Evolutionary conservation across 2,888 invertebrate species (phyloP), one percentile per base, ranked within the genome.

Genomic region (Ochropleura leucogaster): DNA sequence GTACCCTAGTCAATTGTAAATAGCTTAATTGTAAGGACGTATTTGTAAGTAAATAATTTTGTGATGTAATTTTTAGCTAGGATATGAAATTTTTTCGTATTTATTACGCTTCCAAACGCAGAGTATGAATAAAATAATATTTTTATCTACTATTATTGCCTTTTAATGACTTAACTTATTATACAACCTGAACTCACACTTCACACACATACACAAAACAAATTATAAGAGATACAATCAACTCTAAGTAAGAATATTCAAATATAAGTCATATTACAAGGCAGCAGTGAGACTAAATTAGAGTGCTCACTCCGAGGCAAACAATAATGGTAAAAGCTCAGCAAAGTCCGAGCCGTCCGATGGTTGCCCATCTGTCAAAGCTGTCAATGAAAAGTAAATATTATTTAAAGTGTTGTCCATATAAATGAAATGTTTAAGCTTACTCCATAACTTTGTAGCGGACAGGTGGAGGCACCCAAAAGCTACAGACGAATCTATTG

Each of bases 1-100:
- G 94, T 96, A 96, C 95, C 95, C 96, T 96, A 96, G 96, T 96
- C 96, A 96, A 96, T 96, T 96, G 96, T 96, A 96, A 93, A 96
- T 96, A 96, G 84, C 84, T 92, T 90, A 90, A 84, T 87, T 87
- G 68, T 92, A 92, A 91, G 89, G 92, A 90, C 30, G 70, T 91
- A 87, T 89, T 89, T 86, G 82, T 94, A 95, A 94, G 93, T 93
- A 93, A 92, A 94, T 94, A 94, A 95, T 94, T 91, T 95, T 96
- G 96, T 96, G 96, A 96, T 96, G 95, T 96, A 95, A 94, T 92
- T 92, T 93, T 94, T 95, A 96, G 94, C 89, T 96, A 96, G 95
- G 93, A 91, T 93, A 93, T 92, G 90, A 94, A 95, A 92, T 90
- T 92, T 83, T 93, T 93, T 93, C 95, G 95, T 96, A 96, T 96